A percentile compares a stretch with the other conserved stretches of the same genome.
Evolutionary conservation across 1,140 invertebrate genomes (phyloP).

Genomic region (Cydia splendana): DNA sequence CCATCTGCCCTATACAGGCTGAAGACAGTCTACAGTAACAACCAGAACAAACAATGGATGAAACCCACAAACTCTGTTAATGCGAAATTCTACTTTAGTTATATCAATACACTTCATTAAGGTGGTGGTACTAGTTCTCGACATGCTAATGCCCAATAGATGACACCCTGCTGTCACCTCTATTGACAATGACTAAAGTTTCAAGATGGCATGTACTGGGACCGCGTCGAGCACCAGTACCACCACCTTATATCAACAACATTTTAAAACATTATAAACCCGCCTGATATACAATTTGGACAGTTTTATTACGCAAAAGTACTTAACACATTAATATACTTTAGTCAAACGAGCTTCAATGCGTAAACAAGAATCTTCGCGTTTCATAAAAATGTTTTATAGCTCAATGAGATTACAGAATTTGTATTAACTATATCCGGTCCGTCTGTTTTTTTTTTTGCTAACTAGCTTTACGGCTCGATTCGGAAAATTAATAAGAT

Average conservation of each 20-base stretch:
- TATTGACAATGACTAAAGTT: no score
- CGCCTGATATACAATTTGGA: background rate
- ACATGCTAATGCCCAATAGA: no score
- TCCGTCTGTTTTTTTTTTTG: background rate
- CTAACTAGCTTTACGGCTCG: background rate
- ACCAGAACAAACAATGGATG: no score
- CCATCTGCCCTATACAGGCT: no score
- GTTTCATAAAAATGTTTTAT: constrained; percentile 29
- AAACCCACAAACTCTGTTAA: no score
- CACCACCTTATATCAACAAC: background rate
- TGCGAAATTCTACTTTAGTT: background rate
- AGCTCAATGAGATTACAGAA: constrained; percentile 15
- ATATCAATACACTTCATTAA: background rate
- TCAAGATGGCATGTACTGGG: no score
- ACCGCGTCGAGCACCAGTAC: no score
- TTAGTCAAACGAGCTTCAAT: background rate
- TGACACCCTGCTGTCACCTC: no score
- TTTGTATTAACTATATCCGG: constrained; percentile 5
- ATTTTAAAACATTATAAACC: background rate
- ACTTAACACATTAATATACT: constrained; percentile 28
- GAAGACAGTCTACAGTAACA: no score
- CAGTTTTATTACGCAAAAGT: constrained; percentile 12
- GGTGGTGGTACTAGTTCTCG: no score
- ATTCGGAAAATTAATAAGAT: no score
- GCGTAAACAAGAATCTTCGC: constrained; percentile 20